phyloP scores from a whole-genome alignment of 2,888 invertebrate species.

The Sialis lutaria region DNA sequence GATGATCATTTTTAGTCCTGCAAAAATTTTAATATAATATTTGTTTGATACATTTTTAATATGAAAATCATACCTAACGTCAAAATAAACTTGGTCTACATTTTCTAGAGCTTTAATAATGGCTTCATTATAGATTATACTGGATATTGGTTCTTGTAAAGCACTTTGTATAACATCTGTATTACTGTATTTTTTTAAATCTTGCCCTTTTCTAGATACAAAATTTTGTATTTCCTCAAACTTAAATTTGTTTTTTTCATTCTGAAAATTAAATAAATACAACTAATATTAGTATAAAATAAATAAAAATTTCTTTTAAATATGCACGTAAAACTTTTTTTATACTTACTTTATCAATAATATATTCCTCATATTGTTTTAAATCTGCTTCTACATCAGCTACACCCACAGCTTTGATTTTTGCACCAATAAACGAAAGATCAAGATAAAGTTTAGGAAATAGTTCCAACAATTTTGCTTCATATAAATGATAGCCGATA shows the following conservation, averaged over 20 bases:
- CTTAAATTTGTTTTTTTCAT: constrained; percentile 25
- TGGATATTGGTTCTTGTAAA: constrained; percentile 40
- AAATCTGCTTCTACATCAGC: constrained; percentile 52
- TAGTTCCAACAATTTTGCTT: constrained; percentile 32
- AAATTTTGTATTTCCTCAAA: constrained; percentile 38
- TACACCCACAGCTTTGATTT: constrained; percentile 46
- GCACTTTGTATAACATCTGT: constrained; percentile 54
- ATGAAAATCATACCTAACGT: constrained; percentile 32
- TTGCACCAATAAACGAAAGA: constrained; percentile 51
- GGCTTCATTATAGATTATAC: constrained; percentile 37
- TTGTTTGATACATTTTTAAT: not conserved
- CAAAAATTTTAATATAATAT: constrained; percentile 7
- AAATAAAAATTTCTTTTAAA: not conserved
- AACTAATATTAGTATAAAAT: constrained; percentile 2
- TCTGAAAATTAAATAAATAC: constrained; percentile 20
- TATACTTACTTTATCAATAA: constrained; percentile 32
- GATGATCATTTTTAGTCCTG: constrained; percentile 30
- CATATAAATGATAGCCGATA: constrained; percentile 49
- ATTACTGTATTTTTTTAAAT: constrained; percentile 39
- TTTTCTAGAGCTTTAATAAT: constrained; percentile 29
- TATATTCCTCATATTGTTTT: constrained; percentile 39
- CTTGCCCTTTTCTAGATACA: constrained; percentile 40
- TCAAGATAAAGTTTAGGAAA: constrained; percentile 45
- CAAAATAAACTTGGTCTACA: constrained; percentile 38
- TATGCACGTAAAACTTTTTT: constrained; percentile 1